These are phyloP conservation scores for Acarapis woodi DNA, from an alignment of 1,140 invertebrate species.

Conservation along the genomic window DNA sequence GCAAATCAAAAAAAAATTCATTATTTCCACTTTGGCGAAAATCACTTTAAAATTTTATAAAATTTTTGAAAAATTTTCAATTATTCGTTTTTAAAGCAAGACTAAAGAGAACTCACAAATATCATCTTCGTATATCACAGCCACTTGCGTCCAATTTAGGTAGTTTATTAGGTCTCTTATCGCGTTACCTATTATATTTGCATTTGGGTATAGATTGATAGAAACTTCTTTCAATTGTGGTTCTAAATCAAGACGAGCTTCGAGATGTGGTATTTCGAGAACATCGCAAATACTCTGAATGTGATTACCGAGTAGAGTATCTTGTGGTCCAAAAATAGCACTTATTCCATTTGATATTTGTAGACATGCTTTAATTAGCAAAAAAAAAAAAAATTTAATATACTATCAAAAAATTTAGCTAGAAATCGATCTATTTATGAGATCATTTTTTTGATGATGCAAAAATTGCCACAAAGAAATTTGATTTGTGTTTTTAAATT, in stretches of 20 bases:
- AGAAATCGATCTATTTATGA: too few relatives aligned
- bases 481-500: too few relatives aligned
- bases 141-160: slow-evolving; percentile 72
- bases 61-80: not conserved
- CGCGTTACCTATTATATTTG: slow-evolving; percentile 46
- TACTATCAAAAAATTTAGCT: too few relatives aligned
- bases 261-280: slow-evolving; percentile 56
- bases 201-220: slow-evolving; percentile 61
- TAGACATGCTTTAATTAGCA: slow-evolving; percentile 38
- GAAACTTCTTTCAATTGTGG: slow-evolving; percentile 37
- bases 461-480: too few relatives aligned
- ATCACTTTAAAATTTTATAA: not conserved
- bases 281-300: slow-evolving; percentile 67
- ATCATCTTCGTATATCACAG: slow-evolving; percentile 70
- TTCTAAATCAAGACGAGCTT: slow-evolving; percentile 25
- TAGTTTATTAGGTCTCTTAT: slow-evolving; percentile 59
- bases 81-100: too few relatives aligned
- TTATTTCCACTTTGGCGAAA: not conserved
- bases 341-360: slow-evolving; percentile 55
- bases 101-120: slow-evolving; percentile 27
- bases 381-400: too few relatives aligned
- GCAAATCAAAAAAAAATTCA: not conserved
- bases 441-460: too few relatives aligned
- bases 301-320: slow-evolving; percentile 44
- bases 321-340: slow-evolving; percentile 60